Conservation (phyloP, 2,797 vertebrate genomes). For the Galaxias olidus region DNA sequence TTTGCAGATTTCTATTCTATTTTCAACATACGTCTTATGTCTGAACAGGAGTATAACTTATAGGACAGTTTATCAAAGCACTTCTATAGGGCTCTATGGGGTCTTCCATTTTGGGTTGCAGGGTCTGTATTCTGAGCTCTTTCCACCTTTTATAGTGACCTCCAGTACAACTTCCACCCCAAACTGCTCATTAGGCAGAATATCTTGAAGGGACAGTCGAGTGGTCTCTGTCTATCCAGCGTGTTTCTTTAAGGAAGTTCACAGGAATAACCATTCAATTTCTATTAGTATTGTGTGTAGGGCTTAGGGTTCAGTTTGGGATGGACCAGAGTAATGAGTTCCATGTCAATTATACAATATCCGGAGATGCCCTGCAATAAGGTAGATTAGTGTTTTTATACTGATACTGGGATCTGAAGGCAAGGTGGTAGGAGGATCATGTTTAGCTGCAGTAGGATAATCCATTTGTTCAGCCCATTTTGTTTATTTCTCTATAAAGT, state of each 20-base stretch:
- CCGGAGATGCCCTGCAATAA: constrained; percentile 31
- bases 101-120: constrained; percentile 4
- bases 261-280: neutral
- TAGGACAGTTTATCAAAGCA: neutral
- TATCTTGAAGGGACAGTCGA: too few species aligned
- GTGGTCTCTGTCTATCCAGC: too few species aligned
- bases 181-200: too few species aligned
- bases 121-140: neutral
- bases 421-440: constrained; percentile 4
- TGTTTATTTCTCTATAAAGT: neutral
- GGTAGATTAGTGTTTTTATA: constrained; percentile 14
- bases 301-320: neutral
- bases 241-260: too few species aligned
- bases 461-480: constrained; percentile 5
- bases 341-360: constrained; percentile 9
- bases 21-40: neutral
- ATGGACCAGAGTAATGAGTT: constrained; percentile 6
- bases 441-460: neutral
- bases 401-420: neutral
- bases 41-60: neutral
- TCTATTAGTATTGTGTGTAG: neutral
- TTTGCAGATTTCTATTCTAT: neutral
- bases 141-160: neutral
- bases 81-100: neutral
- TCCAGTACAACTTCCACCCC: too few species aligned